Evolutionary conservation across 2,888 invertebrate species (phyloP), one percentile per base, ranked within the genome.

Genomic region (Agrochola lychnidis): DNA sequence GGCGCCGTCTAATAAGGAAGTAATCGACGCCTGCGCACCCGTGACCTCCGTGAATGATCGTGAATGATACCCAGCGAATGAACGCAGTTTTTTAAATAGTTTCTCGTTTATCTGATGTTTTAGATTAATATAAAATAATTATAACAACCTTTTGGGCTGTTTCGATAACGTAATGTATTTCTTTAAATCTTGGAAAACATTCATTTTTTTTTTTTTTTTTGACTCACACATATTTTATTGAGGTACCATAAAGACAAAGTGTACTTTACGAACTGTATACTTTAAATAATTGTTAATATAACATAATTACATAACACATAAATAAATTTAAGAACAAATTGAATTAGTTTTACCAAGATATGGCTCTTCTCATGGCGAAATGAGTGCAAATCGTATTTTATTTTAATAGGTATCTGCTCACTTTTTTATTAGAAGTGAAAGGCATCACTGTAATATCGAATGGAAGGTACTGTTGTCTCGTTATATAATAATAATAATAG

Each of bases 1-100:
- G 83, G 88, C 85, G 88, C 87, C 87, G 85, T 48, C 78, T 87
- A 84, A 88, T 82, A 80, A 88, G 89, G 89, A 89, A 89, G 87
- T 76, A 89, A 89, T 87, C 85, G 89, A 78, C 82, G 83, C 82
- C 85, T 70, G 74, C 81, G 73, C 70, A 82, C 78, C 76, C 81
- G 74, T 81, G 89, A 89, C 89, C 89, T 85, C 86, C 78, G 66
- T 72, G 82, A 86, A 78, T 71, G 86, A 79, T 73, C 78, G 66
- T 72, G 82, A 86, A 78, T 71, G 86, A 79, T 73, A 73, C 76
- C 73, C 83, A 80, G 79, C 78, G 70, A 73, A 53, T 75, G 70
- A 66, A 72, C 73, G 48, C 80, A 80, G 56, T 68, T 68, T 83
- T 73, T 64, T 70, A 68, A 30, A 45, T 19, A 56, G 19, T 57